phyloP scores from a whole-genome alignment of 1,140 invertebrate genomes.

The Carposina sasakii region DNA sequence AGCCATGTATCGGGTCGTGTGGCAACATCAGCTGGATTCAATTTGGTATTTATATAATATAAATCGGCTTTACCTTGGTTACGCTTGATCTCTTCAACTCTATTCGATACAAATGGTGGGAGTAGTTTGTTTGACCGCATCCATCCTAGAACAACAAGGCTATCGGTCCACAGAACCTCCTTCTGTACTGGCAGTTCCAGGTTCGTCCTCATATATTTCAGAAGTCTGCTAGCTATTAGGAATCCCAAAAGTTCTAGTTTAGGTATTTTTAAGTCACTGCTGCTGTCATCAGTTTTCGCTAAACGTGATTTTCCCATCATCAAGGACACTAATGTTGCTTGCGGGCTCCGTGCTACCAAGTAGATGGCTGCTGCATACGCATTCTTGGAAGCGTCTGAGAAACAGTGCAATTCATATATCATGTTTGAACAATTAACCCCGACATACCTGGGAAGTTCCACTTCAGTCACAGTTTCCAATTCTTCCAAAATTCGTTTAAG shows the following conservation, averaged over 20 bases:
- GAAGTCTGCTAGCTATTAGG: constrained; percentile 9
- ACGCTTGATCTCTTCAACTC: constrained; percentile 7
- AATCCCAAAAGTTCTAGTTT: constrained; percentile 2
- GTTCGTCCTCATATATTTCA: not conserved
- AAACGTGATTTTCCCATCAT: constrained; percentile 8
- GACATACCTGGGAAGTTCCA: not conserved
- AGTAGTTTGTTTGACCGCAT: not conserved
- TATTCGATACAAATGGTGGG: constrained; percentile 7
- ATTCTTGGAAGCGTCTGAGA: constrained; percentile 11
- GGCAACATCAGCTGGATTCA: constrained; percentile 7
- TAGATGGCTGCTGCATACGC: constrained; percentile 7
- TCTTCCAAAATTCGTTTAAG: not conserved
- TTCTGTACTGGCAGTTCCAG: not conserved
- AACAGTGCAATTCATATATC: constrained; percentile 9
- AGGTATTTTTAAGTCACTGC: constrained; percentile 8
- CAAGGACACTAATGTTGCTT: not conserved
- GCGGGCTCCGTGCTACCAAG: not conserved
- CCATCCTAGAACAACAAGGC: constrained; percentile 8
- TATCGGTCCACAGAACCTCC: constrained; percentile 8
- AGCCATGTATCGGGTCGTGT: not conserved
- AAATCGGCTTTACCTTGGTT: not conserved
- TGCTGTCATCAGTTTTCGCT: constrained; percentile 5
- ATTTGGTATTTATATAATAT: not conserved
- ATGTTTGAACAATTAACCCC: not conserved
- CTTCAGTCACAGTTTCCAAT: not conserved